phyloP scores from a whole-genome alignment of 2,888 invertebrate genomes.

The Synergus itoensis region DNA sequence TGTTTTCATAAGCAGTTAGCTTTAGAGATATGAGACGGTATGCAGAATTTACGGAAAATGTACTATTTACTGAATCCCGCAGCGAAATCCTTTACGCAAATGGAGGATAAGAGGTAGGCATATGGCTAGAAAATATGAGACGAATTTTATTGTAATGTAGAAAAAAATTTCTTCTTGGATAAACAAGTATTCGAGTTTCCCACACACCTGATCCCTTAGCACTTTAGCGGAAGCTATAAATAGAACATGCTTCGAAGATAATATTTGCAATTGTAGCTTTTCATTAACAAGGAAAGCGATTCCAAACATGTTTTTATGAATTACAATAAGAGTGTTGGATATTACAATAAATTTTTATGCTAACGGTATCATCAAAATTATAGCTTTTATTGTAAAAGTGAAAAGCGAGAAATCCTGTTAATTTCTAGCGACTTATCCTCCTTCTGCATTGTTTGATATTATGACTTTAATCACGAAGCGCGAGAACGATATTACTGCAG shows the following conservation, averaged over 20 bases:
- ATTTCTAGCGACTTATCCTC: slow-evolving; percentile 23
- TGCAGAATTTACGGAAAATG: background rate
- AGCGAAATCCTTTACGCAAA: background rate
- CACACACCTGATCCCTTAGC: background rate
- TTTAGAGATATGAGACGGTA: background rate
- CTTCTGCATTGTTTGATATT: slow-evolving; percentile 27
- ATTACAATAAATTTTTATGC: background rate
- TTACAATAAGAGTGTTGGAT: background rate
- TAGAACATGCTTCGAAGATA: background rate
- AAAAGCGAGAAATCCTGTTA: slow-evolving; percentile 4
- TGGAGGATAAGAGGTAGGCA: background rate
- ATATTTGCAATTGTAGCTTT: background rate
- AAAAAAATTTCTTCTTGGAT: background rate
- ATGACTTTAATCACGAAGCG: slow-evolving; percentile 26
- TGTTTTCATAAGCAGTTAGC: background rate
- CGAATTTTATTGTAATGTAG: background rate
- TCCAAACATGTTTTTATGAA: background rate
- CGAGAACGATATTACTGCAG: slow-evolving; percentile 26
- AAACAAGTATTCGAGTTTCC: background rate
- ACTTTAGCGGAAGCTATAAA: background rate
- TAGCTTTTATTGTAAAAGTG: background rate
- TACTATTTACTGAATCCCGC: background rate
- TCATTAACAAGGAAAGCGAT: background rate
- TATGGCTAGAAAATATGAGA: background rate
- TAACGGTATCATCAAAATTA: background rate